phyloP scores from a whole-genome alignment of 2,113 vertebrate species.

The Thryonomys swinderianus region DNA sequence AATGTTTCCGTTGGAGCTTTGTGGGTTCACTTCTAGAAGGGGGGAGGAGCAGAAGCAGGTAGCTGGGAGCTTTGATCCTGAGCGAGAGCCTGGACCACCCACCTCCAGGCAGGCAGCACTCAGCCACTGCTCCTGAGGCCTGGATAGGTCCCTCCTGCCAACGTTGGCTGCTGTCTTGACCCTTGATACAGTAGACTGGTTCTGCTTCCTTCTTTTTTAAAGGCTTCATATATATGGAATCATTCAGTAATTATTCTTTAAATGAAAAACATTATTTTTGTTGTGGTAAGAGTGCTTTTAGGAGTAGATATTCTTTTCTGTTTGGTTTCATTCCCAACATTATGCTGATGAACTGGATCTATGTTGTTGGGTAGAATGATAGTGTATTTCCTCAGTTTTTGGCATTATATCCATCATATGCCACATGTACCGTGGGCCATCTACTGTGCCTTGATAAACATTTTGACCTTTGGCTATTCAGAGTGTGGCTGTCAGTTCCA shows the following conservation, averaged over 20 bases:
- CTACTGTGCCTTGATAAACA: not conserved
- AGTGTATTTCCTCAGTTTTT: not conserved
- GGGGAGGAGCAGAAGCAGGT: not conserved
- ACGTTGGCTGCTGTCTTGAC: too few relatives aligned
- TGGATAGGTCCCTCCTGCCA: too few relatives aligned
- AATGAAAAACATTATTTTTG: not conserved
- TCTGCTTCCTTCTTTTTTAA: not conserved
- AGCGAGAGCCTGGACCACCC: not conserved
- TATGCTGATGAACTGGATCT: not conserved
- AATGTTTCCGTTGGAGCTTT: not conserved
- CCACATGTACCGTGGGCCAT: not conserved
- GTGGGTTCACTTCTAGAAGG: not conserved
- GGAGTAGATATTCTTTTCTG: not conserved
- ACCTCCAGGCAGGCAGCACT: not conserved
- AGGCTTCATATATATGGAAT: not conserved
- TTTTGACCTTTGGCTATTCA: not conserved
- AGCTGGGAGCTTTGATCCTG: not conserved
- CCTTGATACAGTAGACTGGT: not conserved
- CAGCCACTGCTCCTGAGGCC: rapidly evolving
- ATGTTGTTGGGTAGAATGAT: not conserved
- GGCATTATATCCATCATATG: not conserved
- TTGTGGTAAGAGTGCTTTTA: not conserved
- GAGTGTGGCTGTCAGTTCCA: not conserved
- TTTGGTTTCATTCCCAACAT: not conserved
- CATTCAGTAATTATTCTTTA: not conserved